A percentile compares a stretch with the other conserved stretches of the same genome.
phyloP scores from a whole-genome alignment of 92 coral and sea anemone species.

The Paramuricea clavata region DNA sequence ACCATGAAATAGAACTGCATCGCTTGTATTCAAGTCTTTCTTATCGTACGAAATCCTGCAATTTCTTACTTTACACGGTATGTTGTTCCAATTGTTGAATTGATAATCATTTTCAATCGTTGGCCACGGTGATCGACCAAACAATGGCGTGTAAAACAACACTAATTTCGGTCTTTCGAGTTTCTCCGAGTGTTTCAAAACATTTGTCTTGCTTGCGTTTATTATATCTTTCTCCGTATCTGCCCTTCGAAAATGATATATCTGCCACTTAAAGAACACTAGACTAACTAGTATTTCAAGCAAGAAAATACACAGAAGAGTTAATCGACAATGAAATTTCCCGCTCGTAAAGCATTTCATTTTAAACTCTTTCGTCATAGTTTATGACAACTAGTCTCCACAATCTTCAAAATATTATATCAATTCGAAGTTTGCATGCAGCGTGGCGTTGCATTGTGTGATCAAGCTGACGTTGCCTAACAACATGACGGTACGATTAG shows the following conservation, averaged over 20 bases:
- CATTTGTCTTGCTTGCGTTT: neutral
- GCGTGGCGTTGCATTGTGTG: neutral
- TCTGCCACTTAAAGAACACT: neutral
- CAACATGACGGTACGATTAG: neutral
- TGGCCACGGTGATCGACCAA: constrained; percentile 82
- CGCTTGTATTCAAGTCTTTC: constrained; percentile 66
- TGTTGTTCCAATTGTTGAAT: constrained; percentile 75
- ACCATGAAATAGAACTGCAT: constrained; percentile 90
- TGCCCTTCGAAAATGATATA: neutral
- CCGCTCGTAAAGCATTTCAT: neutral
- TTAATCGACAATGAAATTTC: neutral
- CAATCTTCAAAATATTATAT: no score
- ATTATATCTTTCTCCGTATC: neutral
- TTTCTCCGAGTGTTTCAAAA: neutral
- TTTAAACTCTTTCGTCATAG: neutral
- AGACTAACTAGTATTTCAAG: neutral
- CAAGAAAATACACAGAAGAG: neutral
- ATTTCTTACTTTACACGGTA: constrained; percentile 68
- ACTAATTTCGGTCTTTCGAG: constrained; percentile 61
- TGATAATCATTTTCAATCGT: constrained; percentile 73
- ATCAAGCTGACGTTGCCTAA: neutral
- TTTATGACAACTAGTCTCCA: neutral
- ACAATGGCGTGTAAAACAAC: constrained; percentile 81
- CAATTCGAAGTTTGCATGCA: neutral
- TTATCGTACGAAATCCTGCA: constrained; percentile 81